Conservation (phyloP, 2,797 vertebrate genomes). For the Mormyrus hasselquistii region DNA sequence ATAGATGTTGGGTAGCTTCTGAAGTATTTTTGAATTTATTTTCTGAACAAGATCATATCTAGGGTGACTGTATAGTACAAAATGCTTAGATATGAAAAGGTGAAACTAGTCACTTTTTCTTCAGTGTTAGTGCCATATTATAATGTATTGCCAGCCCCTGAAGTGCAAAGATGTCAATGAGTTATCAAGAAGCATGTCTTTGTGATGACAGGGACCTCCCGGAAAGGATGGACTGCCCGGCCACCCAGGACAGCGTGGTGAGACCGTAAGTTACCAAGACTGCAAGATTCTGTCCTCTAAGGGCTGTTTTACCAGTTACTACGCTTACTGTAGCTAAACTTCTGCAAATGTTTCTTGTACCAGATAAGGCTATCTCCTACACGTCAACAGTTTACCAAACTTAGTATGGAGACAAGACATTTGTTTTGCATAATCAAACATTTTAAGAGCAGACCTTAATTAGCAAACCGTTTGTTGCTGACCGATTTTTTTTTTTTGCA, state of each 20-base stretch:
- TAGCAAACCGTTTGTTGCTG: neutral
- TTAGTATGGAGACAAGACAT: neutral
- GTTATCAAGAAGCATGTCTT: slow-evolving; percentile 19
- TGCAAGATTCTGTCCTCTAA: neutral
- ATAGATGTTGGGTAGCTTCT: neutral
- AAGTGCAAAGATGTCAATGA: neutral
- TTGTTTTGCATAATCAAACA: neutral
- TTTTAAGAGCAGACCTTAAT: neutral
- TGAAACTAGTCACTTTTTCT: neutral
- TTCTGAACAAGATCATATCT: neutral
- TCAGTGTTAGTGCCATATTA: neutral
- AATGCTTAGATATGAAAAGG: neutral
- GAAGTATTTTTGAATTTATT: neutral
- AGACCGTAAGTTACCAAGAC: slow-evolving; percentile 74
- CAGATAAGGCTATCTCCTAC: neutral
- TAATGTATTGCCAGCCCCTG: neutral
- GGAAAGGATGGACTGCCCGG: slow-evolving; percentile 95
- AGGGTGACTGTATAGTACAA: neutral
- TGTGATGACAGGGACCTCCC: slow-evolving; percentile 76
- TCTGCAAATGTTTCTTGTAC: neutral
- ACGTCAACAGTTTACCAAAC: neutral
- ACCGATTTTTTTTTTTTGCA: neutral
- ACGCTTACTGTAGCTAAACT: neutral
- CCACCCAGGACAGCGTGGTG: slow-evolving; percentile 92
- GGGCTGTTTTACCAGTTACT: neutral